Conservation (phyloP, 1,140 invertebrate genomes). For the Drosophila seguyi region DNA sequence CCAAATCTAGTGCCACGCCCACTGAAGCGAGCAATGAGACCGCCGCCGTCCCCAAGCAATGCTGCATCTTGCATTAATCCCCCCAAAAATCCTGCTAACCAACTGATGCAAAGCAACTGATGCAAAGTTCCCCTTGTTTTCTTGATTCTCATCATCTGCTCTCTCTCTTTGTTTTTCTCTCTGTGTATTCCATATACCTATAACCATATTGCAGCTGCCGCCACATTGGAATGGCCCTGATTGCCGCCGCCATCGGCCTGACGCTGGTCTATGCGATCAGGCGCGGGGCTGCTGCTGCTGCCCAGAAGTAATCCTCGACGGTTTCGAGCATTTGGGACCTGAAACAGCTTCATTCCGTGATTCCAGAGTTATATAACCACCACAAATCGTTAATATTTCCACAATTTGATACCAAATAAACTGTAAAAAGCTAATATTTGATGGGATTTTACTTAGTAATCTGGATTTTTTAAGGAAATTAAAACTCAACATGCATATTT, state of each 20-base stretch:
- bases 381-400: slow-evolving; percentile 3
- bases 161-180: background rate
- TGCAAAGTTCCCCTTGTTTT: background rate
- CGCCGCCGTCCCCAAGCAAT: slow-evolving; percentile 63
- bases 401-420: slow-evolving; percentile 40
- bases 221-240: slow-evolving; percentile 78
- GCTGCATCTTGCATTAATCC: slow-evolving; percentile 72
- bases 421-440: background rate
- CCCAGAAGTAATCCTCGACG: slow-evolving; percentile 37
- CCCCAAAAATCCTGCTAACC: slow-evolving; percentile 3
- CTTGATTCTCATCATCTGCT: slow-evolving; percentile 11
- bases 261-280: slow-evolving; percentile 63
- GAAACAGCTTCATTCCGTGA: slow-evolving; percentile 54
- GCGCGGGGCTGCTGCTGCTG: slow-evolving; percentile 58
- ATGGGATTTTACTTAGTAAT: background rate
- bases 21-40: slow-evolving; percentile 36
- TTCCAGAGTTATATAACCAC: slow-evolving; percentile 11
- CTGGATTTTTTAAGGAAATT: background rate
- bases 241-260: slow-evolving; percentile 79
- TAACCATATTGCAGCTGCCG: slow-evolving; percentile 69
- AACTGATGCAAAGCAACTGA: background rate
- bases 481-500: background rate
- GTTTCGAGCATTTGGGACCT: slow-evolving; percentile 12
- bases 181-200: slow-evolving; percentile 21
- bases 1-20: slow-evolving; percentile 51